Evolutionary conservation across 2,888 invertebrate species (phyloP).

Genomic region (Resseliella maxima): DNA sequence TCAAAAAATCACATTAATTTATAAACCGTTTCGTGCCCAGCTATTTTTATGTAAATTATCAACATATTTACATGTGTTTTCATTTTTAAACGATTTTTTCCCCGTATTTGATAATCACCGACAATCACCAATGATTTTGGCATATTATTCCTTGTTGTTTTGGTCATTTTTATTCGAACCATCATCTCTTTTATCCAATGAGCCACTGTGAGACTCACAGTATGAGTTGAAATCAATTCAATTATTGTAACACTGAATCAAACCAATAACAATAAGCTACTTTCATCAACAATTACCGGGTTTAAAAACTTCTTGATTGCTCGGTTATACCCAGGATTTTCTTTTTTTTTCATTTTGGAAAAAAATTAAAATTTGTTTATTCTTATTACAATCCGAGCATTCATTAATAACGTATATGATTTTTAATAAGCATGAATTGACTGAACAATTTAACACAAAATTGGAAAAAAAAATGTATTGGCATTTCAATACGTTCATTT

Average conservation of each 20-base stretch:
- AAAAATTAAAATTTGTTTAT: not conserved
- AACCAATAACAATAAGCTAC: not conserved
- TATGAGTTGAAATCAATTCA: too few relatives aligned
- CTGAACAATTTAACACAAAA: too few relatives aligned
- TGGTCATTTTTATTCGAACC: too few relatives aligned
- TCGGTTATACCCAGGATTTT: conserved; percentile 8
- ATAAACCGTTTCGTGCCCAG: not conserved
- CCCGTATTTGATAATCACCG: not conserved
- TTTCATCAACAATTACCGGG: not conserved
- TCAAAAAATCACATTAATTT: too few relatives aligned
- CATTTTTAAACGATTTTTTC: not conserved
- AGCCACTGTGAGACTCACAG: too few relatives aligned
- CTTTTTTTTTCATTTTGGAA: not conserved
- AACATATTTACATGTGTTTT: conserved; percentile 3
- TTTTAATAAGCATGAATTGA: too few relatives aligned
- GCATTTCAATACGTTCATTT: too few relatives aligned
- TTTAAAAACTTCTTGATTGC: not conserved
- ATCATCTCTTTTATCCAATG: too few relatives aligned
- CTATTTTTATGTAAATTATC: not conserved
- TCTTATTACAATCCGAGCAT: conserved; percentile 3
- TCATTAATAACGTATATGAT: not conserved
- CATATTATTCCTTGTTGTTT: not conserved
- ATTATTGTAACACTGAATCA: not conserved
- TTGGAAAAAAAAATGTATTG: too few relatives aligned
- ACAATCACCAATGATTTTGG: not conserved